phyloP scores from a whole-genome alignment of 2,888 invertebrate species.

The Nomada goodeniana region DNA sequence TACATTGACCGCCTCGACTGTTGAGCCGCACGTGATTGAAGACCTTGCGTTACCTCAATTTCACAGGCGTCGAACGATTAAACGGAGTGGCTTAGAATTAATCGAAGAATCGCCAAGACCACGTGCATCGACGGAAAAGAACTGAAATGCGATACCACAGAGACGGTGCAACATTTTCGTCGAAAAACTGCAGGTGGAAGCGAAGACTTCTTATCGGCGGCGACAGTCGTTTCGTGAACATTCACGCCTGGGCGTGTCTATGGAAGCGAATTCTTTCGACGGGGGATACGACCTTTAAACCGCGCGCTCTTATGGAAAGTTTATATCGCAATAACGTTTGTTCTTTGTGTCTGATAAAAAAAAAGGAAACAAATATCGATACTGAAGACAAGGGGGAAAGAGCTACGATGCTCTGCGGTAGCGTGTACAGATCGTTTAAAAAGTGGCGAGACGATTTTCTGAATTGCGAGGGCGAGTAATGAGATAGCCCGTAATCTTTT shows the following conservation, averaged over 20 bases:
- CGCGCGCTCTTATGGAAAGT: background rate
- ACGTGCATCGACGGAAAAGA: too few relatives aligned
- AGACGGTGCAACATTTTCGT: conserved; percentile 10
- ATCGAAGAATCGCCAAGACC: too few relatives aligned
- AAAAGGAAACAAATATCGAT: background rate
- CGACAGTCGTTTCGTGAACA: conserved; percentile 8
- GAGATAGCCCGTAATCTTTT: background rate
- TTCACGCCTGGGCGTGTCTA: background rate
- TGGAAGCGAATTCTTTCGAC: background rate
- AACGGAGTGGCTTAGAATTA: too few relatives aligned
- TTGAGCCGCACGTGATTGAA: background rate
- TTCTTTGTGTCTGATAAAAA: background rate
- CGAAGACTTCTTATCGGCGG: conserved; percentile 27
- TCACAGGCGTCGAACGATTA: too few relatives aligned
- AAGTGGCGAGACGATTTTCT: background rate
- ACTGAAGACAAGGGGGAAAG: too few relatives aligned
- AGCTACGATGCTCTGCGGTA: background rate
- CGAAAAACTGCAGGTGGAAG: background rate
- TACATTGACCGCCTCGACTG: background rate
- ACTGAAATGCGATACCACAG: conserved; percentile 24
- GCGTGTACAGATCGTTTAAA: background rate
- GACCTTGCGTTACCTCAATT: too few relatives aligned
- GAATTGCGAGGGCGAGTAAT: too few relatives aligned
- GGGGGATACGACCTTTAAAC: conserved; percentile 28
- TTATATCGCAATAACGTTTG: conserved; percentile 18